Evolutionary conservation across 30 jellyfish, hydroid and myxozoan genomes (phyloP).

Genomic region (Turritopsis dohrnii): DNA sequence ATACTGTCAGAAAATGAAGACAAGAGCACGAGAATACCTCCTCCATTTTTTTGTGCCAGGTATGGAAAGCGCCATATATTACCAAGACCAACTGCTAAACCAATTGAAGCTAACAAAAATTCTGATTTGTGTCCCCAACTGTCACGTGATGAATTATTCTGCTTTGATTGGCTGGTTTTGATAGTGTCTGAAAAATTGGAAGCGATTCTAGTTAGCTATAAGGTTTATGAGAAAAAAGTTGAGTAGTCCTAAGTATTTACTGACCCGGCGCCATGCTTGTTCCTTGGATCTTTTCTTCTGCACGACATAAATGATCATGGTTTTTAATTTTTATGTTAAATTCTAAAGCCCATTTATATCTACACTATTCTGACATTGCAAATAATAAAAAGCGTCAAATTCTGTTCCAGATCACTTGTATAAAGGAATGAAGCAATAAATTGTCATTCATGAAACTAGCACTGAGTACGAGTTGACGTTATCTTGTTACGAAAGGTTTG

Average conservation of each 20-base stretch:
- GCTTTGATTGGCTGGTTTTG: not conserved
- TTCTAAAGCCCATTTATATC: not conserved
- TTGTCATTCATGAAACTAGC: not conserved
- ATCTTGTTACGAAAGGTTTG: not conserved
- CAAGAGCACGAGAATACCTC: conserved; percentile 42
- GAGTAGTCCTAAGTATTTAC: not conserved
- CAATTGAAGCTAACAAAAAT: conserved; percentile 77
- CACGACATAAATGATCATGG: not conserved
- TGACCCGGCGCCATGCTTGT: not conserved
- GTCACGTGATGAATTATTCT: conserved; percentile 22
- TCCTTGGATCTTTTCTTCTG: not conserved
- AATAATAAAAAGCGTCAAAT: not conserved
- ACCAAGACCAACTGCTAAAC: conserved; percentile 87
- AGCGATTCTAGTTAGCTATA: not conserved
- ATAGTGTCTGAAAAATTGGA: not conserved
- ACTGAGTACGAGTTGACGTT: not conserved
- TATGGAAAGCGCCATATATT: conserved; percentile 89
- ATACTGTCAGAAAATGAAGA: not conserved
- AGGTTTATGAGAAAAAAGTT: not conserved
- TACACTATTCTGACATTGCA: not conserved
- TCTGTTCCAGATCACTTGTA: not conserved
- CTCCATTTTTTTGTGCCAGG: conserved; percentile 82
- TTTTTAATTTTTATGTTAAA: too few relatives aligned
- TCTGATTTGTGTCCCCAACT: conserved; percentile 87
- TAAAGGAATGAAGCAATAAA: too few relatives aligned